Base-by-base conservation (phyloP, 2,113 vertebrate genomes). In the Oryzias melastigma region DNA sequence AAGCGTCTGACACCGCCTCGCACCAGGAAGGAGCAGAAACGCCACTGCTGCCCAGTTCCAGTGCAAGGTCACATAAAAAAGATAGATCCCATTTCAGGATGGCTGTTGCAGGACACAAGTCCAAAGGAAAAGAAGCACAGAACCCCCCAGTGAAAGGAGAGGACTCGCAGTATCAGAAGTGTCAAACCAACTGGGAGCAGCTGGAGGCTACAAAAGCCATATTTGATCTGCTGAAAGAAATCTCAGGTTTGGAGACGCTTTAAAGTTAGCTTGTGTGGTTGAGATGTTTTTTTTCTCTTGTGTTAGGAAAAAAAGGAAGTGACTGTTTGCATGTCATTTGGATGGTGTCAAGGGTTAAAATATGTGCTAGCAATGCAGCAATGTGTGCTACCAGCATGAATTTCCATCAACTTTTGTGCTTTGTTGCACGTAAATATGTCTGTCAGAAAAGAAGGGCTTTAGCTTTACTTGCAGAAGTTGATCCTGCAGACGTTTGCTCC, bases 171-270 rank as follows among this genome's bases (percentile, higher is more conserved):
- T 16, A 27, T 53, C 76, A 71, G 68, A 90, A 54, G 70, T 85
- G 71, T 59, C 78, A 82, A 40, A 71, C 46, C 51, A 78, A 62
- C 59, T 69, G 53, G 81, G 86, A 89, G 60, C 83, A 87, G 47
- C 80, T 80, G 45, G 91, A 91, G 51, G 82, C 85, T 2, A 88
- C 86, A 44, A 91, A 91, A 83, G 91, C 88, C 57, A 80, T 93
- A 17, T 88, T 91, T 81, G 90, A 91, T 67, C 85, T 93, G 41
- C 77, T 93, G 58, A 92, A 91, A 68, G 92, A 91, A 84, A 91
- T 93, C 64, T 89, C 88, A 45, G 90, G 92, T 93, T 71, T 44
- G 89, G 88, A 72, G 27, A 42, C 19, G 41, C n/a, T 59, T 71
- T 29, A 62, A 54, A 69, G n/a, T 55, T 19, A 18, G 16, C 16